Percentiles rank a stretch among this genome's conserved stretches.
Evolutionary conservation across 2,888 invertebrate species (phyloP).

Genomic region (Eledone cirrhosa): DNA sequence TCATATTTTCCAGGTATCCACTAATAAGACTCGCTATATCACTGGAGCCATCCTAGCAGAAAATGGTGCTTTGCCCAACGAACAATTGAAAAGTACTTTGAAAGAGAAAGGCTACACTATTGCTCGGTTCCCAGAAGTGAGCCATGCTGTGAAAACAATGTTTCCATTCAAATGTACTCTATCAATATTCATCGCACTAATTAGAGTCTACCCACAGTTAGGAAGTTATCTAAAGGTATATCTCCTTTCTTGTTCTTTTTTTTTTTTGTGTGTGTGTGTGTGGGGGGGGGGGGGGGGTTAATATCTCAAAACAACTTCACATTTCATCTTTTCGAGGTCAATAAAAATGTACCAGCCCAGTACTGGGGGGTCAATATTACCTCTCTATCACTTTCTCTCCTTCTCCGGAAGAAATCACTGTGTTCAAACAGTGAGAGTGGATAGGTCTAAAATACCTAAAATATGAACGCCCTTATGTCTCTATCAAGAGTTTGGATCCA

Average conservation of each 20-base stretch:
- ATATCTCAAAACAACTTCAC: no score
- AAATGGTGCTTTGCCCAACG: conserved; percentile 43
- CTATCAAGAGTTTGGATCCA: no score
- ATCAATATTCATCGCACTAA: conserved; percentile 67
- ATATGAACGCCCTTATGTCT: no score
- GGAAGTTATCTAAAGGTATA: conserved; percentile 65
- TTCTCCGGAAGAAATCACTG: no score
- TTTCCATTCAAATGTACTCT: conserved; percentile 67
- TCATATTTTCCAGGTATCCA: conserved; percentile 54
- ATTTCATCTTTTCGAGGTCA: no score
- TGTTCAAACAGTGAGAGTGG: no score
- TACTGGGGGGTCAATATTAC: no score
- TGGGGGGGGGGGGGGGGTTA: neutral
- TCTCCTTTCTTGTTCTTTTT: neutral
- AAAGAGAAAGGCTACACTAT: conserved; percentile 64
- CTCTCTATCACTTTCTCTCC: no score
- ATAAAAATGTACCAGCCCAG: no score
- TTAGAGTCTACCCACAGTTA: conserved; percentile 67
- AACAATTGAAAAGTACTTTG: conserved; percentile 47
- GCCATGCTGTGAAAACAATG: conserved; percentile 65
- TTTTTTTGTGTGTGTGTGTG: neutral
- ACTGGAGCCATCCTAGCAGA: conserved; percentile 66
- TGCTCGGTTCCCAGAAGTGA: conserved; percentile 64
- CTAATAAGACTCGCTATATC: conserved; percentile 63
- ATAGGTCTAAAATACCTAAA: no score